phyloP scores from a whole-genome alignment of 2,113 vertebrate genomes.

The Caracal caracal region DNA sequence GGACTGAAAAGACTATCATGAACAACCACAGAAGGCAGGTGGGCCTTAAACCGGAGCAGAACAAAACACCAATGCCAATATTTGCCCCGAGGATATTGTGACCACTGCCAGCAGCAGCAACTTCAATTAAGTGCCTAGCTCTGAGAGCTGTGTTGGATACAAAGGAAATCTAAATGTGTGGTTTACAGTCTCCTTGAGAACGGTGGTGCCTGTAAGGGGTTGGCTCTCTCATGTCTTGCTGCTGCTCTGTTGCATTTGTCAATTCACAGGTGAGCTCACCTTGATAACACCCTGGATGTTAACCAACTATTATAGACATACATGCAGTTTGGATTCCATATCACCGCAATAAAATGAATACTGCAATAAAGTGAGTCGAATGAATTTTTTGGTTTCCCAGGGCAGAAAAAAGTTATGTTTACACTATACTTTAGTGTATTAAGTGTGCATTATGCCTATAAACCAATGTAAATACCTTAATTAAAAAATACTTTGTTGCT shows the following conservation, averaged over 20 bases:
- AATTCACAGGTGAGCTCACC: background rate
- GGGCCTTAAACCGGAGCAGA: background rate
- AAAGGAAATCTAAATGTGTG: background rate
- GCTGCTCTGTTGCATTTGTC: background rate
- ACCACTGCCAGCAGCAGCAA: background rate
- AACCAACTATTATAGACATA: background rate
- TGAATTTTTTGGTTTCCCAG: background rate
- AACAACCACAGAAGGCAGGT: constrained; percentile 6
- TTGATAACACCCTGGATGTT: background rate
- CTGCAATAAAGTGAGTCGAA: background rate
- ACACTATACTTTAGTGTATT: background rate
- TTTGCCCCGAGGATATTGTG: background rate
- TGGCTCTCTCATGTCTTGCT: background rate
- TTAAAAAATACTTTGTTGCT: background rate
- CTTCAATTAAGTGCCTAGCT: background rate
- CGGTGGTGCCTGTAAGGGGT: background rate
- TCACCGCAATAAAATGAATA: background rate
- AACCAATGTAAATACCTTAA: background rate
- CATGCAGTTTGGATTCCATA: background rate
- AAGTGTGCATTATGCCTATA: background rate
- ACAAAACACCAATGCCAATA: background rate
- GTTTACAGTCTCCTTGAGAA: background rate
- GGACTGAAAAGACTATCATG: constrained; percentile 36
- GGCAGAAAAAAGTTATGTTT: background rate
- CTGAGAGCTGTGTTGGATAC: background rate